Conservation (phyloP, 2,113 vertebrate genomes). For the Corythaixoides concolor region DNA sequence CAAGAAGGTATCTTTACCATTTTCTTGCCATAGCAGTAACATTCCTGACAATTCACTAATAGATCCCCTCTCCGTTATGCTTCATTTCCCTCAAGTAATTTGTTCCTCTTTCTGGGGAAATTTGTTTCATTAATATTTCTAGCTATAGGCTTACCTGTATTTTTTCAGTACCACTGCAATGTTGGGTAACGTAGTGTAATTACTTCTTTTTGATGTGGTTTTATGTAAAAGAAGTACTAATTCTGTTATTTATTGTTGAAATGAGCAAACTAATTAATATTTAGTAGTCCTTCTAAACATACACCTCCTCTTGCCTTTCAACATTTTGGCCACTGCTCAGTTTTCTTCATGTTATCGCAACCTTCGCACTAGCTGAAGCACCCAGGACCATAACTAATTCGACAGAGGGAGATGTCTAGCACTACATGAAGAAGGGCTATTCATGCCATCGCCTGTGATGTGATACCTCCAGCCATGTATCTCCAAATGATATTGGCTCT, state of each 20-base stretch:
- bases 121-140: background rate
- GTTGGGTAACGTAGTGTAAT: background rate
- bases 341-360: background rate
- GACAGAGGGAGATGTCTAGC: background rate
- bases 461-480: background rate
- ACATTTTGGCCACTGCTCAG: background rate
- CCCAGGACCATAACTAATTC: background rate
- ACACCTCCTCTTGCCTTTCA: background rate
- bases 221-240: background rate
- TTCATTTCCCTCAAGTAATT: background rate
- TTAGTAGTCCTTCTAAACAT: background rate
- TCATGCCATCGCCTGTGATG: background rate
- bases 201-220: background rate
- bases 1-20: background rate
- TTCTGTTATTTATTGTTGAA: background rate
- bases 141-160: background rate
- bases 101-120: background rate
- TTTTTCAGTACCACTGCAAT: background rate
- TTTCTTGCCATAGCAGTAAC: background rate
- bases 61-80: background rate
- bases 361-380: conserved; percentile 21
- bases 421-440: background rate
- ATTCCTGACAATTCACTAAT: background rate
- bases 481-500: conserved; percentile 3
- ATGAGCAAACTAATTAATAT: background rate